A percentile compares a stretch with the other conserved stretches of the same genome.
phyloP scores from a whole-genome alignment of 2,797 vertebrate species.

The Brachymystax lenok region DNA sequence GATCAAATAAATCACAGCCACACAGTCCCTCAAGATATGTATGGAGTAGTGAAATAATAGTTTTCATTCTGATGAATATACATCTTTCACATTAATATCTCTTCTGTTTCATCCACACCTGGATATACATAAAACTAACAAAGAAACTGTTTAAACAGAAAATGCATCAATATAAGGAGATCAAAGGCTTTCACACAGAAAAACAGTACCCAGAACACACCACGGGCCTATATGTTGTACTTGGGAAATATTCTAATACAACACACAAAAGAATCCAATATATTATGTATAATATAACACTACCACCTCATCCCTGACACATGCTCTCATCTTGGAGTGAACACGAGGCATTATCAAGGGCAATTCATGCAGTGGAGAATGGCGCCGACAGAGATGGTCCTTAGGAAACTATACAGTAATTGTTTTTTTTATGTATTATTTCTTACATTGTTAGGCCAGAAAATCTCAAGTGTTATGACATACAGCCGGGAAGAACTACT shows the following conservation, averaged over 20 bases:
- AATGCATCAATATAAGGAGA: background rate
- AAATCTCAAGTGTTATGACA: no score
- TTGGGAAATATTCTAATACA: background rate
- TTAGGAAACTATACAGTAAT: no score
- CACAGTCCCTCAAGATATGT: background rate
- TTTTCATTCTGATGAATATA: background rate
- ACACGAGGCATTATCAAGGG: background rate
- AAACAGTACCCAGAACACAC: background rate
- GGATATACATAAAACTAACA: background rate
- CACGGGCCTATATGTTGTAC: background rate
- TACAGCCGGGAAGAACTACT: no score
- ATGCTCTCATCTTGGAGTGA: slow-evolving; percentile 3
- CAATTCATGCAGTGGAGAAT: background rate
- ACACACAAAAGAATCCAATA: background rate
- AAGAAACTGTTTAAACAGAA: background rate
- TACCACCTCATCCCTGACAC: background rate
- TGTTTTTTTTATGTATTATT: no score
- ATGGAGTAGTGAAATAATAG: background rate
- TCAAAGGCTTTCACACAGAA: background rate
- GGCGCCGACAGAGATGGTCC: no score
- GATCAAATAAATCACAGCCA: background rate
- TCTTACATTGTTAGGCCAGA: no score
- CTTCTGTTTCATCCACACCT: background rate
- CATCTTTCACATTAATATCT: background rate
- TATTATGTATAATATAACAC: background rate